phyloP scores from a whole-genome alignment of 2,888 invertebrate genomes.

The Heliothis peltigera region DNA sequence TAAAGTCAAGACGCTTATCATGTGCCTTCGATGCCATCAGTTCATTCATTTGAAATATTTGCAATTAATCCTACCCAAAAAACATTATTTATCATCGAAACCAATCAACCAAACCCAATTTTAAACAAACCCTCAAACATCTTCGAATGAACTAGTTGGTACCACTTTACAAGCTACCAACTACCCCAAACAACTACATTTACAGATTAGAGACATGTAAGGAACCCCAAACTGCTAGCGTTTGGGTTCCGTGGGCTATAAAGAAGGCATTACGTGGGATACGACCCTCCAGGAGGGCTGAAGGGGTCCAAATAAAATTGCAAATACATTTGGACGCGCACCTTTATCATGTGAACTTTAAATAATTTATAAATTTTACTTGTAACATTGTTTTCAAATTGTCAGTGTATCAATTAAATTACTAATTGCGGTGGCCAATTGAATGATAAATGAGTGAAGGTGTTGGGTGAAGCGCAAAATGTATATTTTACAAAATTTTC shows the following conservation, averaged over 20 bases:
- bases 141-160: constrained; percentile 38
- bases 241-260: constrained; percentile 80
- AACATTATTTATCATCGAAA: neutral
- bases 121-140: constrained; percentile 35
- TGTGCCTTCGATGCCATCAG: too few species aligned
- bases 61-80: too few species aligned
- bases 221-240: constrained; percentile 77
- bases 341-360: constrained; percentile 54
- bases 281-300: constrained; percentile 59
- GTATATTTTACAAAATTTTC: neutral
- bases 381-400: constrained; percentile 21
- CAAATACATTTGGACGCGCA: constrained; percentile 47
- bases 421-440: neutral
- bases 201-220: constrained; percentile 79
- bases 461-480: neutral
- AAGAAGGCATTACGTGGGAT: constrained; percentile 80
- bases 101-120: constrained; percentile 10
- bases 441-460: neutral
- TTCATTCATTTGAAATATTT: too few species aligned
- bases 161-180: constrained; percentile 47
- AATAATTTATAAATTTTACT: constrained; percentile 57
- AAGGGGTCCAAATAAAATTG: constrained; percentile 64
- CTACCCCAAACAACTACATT: constrained; percentile 71
- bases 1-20: too few species aligned
- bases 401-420: constrained; percentile 9